Evolutionary conservation across 2,797 vertebrate genomes (phyloP).

Genomic region (Oreortyx pictus): DNA sequence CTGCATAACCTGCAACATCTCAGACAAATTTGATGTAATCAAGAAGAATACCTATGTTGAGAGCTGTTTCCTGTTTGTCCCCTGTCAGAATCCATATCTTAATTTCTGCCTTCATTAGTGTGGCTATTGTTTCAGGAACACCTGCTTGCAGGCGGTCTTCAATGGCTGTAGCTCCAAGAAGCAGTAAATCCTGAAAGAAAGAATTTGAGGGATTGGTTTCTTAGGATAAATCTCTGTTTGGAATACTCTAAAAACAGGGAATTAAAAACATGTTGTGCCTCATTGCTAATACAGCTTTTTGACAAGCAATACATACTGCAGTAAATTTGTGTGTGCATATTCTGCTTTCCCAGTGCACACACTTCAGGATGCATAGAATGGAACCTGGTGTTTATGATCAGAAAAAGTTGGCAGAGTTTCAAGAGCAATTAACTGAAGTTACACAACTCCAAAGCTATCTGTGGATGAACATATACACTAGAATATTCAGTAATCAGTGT

Average conservation of each 20-base stretch:
- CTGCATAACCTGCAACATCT: neutral
- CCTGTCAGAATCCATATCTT: constrained; percentile 98
- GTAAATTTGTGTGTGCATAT: neutral
- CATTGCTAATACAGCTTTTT: neutral
- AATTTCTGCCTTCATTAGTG: constrained; percentile 93
- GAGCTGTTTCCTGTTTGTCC: constrained; percentile 97
- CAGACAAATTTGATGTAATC: neutral
- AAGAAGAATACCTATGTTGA: constrained; percentile 90
- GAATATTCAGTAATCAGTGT: constrained; percentile 1
- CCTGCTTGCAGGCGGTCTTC: constrained; percentile 95
- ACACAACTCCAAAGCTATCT: neutral
- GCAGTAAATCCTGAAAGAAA: constrained; percentile 86
- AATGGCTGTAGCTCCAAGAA: constrained; percentile 96
- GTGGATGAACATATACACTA: neutral
- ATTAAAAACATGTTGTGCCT: neutral
- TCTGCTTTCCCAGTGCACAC: neutral
- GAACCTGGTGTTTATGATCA: constrained; percentile 15
- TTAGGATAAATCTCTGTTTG: neutral
- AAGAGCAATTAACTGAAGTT: constrained; percentile 31
- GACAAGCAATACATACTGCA: neutral
- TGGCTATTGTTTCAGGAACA: constrained; percentile 95
- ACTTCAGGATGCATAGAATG: neutral
- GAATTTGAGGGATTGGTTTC: neutral
- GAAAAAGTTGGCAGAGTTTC: constrained; percentile 31
- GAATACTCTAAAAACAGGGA: neutral